Evolutionary conservation across 2,797 vertebrate species (phyloP).

Genomic region (Pelochelys cantorii): DNA sequence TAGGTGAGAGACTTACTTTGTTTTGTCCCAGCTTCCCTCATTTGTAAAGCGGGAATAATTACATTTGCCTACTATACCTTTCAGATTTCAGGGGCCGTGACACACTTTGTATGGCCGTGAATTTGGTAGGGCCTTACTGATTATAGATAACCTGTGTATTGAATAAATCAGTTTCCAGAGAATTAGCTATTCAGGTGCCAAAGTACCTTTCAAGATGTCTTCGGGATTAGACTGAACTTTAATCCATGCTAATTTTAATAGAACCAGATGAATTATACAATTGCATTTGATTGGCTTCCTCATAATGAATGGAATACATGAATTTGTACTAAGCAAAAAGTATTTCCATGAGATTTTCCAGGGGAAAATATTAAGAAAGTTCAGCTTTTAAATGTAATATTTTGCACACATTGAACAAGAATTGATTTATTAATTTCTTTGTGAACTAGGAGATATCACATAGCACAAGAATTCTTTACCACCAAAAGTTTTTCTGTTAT

Average conservation of each 20-base stretch:
- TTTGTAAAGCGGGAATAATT: background rate
- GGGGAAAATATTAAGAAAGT: background rate
- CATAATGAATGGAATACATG: background rate
- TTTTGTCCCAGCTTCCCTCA: background rate
- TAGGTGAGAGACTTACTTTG: slow-evolving; percentile 12
- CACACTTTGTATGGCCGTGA: no score
- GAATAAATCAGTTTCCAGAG: slow-evolving; percentile 26
- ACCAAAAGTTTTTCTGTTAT: background rate
- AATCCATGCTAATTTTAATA: background rate
- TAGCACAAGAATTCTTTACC: background rate
- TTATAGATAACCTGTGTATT: background rate
- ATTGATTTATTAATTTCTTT: background rate
- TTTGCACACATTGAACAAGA: background rate
- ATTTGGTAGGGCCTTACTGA: background rate
- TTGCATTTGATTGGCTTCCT: background rate
- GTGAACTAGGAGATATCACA: background rate
- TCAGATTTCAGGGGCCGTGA: no score
- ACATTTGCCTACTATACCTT: background rate
- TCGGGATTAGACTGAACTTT: background rate
- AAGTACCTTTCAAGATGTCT: background rate
- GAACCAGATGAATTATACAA: background rate
- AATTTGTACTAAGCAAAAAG: background rate
- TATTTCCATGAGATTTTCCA: background rate
- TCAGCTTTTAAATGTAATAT: background rate
- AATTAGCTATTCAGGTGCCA: background rate